Base-by-base conservation (phyloP, 2,797 vertebrate species). In the Chelon auratus region DNA sequence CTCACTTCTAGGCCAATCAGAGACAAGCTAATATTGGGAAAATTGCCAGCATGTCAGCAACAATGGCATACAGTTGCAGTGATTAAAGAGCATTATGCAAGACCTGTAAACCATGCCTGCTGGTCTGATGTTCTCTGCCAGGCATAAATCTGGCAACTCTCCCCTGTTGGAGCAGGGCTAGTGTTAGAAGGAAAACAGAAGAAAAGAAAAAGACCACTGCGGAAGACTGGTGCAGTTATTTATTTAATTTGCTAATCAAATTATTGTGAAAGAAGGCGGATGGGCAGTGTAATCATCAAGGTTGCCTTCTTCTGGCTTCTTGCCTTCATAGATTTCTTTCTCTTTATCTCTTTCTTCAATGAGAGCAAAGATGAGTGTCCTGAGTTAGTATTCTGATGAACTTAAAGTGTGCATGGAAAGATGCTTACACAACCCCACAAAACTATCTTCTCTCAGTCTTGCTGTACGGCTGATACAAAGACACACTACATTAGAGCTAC, bases 1-100 rank as follows among this genome's bases (percentile, higher is more conserved):
- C 43, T 7, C 7, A 20, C 1, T 3, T 66, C 15, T 18, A 6
- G 51, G 43, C 0, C 0, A 67, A 56, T 20, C 52, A 50, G 39
- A 68, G 43, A 65, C 13, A 8, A 45, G 56, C 53, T 43, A 26
- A 58, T 43, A 22, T 22, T 1, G 40, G 57, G 57, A 68, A 68
- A 80, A 65, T 48, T 68, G 72, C 58, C 17, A 36, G 64, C 59
- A 69, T 72, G 65, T 71, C 84, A 71, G 60, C 71, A 78, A 72
- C 14, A 48, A 40, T 3, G 17, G 48, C 20, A 15, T 72, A 69
- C 83, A 75, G 75, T 76, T 68, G 77, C 54, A 14, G 58, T 81
- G 87, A 87, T 88, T 85, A 90, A 87, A 86, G 77, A 82, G 78
- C 90, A 87, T 90, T 80, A 87, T 83, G 80, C 83, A 87, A 79